Percentiles rank a stretch among this genome's conserved stretches.
These are phyloP conservation scores for Bombylius discolor DNA, from an alignment of 2,888 invertebrate species.

Conservation along the genomic window DNA sequence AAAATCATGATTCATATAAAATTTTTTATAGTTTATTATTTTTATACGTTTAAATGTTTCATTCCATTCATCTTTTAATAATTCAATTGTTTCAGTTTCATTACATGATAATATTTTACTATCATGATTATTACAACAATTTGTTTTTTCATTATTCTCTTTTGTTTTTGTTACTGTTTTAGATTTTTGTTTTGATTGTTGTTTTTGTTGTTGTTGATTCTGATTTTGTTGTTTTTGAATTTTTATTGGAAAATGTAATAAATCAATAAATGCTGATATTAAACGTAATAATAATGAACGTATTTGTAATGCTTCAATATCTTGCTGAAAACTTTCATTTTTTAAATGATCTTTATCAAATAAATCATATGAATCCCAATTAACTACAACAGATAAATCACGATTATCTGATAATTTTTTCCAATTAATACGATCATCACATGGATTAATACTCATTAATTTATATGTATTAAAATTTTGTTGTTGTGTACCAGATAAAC, in stretches of 20 bases:
- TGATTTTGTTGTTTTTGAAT: neutral
- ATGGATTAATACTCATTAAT: constrained; percentile 46
- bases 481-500: constrained; percentile 30
- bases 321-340: constrained; percentile 27
- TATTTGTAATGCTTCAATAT: constrained; percentile 29
- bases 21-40: constrained; percentile 26
- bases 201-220: neutral
- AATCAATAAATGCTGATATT: constrained; percentile 30
- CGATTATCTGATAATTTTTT: constrained; percentile 57
- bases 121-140: too few species aligned
- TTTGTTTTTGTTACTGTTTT: neutral
- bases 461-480: constrained; percentile 41
- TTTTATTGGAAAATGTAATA: constrained; percentile 22
- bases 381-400: constrained; percentile 56
- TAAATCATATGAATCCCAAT: constrained; percentile 50
- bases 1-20: constrained; percentile 26
- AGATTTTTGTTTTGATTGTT: neutral
- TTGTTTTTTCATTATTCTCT: too few species aligned
- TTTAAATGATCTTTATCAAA: constrained; percentile 23
- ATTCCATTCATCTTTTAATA: constrained; percentile 28
- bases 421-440: constrained; percentile 47
- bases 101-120: constrained; percentile 2
- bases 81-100: constrained; percentile 24
- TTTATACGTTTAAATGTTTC: constrained; percentile 29
- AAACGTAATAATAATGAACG: constrained; percentile 30